Conservation (phyloP, 2,797 vertebrate genomes). For the Karalla daura region DNA sequence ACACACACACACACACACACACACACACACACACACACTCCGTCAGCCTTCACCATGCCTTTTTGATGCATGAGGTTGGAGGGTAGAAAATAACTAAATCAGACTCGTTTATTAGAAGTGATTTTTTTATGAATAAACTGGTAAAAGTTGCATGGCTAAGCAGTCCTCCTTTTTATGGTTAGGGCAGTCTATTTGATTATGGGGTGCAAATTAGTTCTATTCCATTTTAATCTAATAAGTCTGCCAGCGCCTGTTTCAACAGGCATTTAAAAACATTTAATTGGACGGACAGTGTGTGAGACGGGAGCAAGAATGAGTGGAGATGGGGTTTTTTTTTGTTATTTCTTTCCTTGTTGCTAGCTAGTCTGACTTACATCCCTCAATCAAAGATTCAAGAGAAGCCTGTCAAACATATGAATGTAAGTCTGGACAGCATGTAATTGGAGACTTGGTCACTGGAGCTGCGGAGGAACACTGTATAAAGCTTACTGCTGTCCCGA, state of each 20-base stretch:
- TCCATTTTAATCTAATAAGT: slow-evolving; percentile 75
- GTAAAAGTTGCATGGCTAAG: slow-evolving; percentile 63
- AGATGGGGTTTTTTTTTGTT: slow-evolving; percentile 41
- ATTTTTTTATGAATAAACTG: slow-evolving; percentile 64
- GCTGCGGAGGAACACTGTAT: too few species aligned
- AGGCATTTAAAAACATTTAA: slow-evolving; percentile 75
- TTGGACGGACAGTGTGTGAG: slow-evolving; percentile 69
- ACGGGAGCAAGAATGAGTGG: slow-evolving; percentile 51
- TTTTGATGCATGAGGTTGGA: slow-evolving; percentile 48
- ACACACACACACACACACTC: slow-evolving; percentile 5
- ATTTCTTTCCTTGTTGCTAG: slow-evolving; percentile 49
- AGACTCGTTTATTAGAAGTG: slow-evolving; percentile 56
- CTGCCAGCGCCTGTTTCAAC: slow-evolving; percentile 73
- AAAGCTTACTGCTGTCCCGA: too few species aligned
- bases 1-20: slow-evolving; percentile 5
- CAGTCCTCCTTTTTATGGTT: slow-evolving; percentile 47
- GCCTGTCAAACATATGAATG: too few species aligned
- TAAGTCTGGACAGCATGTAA: too few species aligned
- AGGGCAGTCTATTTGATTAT: slow-evolving; percentile 73
- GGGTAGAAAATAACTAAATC: slow-evolving; percentile 64
- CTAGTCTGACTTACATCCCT: too few species aligned
- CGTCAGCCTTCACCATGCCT: slow-evolving; percentile 14
- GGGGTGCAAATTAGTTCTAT: slow-evolving; percentile 70
- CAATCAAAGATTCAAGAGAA: too few species aligned
- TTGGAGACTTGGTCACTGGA: too few species aligned